Evolutionary conservation across 2,113 vertebrate genomes (phyloP).

Genomic region (Peromyscus maniculatus): DNA sequence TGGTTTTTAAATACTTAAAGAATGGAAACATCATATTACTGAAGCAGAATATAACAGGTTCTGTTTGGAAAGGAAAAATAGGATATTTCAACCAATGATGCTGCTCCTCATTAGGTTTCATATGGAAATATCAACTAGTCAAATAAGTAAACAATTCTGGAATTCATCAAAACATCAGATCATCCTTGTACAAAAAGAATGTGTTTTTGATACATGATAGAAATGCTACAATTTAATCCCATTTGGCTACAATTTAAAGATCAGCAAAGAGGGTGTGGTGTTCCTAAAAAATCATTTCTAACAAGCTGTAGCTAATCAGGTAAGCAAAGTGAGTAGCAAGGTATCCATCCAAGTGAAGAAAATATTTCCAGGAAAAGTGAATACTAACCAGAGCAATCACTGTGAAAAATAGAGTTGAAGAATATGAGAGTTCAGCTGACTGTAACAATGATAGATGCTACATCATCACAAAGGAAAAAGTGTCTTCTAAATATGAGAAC

Average conservation of each 20-base stretch:
- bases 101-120: slow-evolving; percentile 17
- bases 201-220: neutral
- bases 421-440: neutral
- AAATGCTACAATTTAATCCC: neutral
- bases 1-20: slow-evolving; percentile 42
- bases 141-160: neutral
- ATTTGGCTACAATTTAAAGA: neutral
- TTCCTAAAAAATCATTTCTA: neutral
- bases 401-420: neutral
- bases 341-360: neutral
- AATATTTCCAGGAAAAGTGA: neutral
- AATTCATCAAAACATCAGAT: neutral
- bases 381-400: neutral
- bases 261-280: neutral
- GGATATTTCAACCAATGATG: neutral
- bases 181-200: neutral
- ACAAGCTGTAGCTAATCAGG: neutral
- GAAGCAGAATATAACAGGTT: neutral
- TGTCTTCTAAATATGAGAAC: neutral
- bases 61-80: neutral
- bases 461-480: neutral
- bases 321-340: neutral
- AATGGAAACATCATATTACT: neutral
- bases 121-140: neutral
- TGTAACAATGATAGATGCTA: neutral